These are phyloP conservation scores for Mus musculus DNA, from an alignment of 2,113 vertebrate genomes.

Conservation along the genomic window DNA sequence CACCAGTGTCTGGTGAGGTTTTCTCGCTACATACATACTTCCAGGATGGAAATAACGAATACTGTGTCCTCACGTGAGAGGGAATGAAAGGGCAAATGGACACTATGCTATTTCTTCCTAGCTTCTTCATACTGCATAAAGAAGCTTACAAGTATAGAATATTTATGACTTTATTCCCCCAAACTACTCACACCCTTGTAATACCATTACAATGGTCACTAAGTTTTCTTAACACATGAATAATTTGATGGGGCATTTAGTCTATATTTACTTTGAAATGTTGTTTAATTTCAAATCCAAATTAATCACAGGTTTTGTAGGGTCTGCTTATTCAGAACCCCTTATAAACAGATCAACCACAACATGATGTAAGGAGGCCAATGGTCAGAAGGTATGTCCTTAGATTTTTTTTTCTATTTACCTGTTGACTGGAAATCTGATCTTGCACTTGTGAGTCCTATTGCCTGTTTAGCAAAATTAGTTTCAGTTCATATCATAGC, in stretches of 20 bases:
- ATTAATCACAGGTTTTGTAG: neutral
- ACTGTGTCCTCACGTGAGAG: neutral
- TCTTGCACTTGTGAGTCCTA: neutral
- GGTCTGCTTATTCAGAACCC: neutral
- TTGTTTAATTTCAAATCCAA: neutral
- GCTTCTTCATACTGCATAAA: neutral
- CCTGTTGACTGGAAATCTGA: neutral
- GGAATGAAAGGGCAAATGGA: no score
- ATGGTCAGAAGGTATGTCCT: neutral
- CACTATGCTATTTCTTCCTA: neutral
- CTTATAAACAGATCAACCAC: neutral
- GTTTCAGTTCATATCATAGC: neutral
- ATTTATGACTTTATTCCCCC: neutral
- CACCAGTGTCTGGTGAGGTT: neutral
- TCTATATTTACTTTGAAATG: neutral
- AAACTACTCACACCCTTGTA: neutral
- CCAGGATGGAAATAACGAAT: neutral
- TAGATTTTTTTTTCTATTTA: neutral
- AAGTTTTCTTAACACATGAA: neutral
- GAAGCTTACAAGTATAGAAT: neutral
- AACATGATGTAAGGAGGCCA: neutral
- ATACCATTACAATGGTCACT: neutral
- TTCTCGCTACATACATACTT: neutral
- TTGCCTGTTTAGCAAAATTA: neutral
- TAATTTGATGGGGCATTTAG: neutral